phyloP scores from a whole-genome alignment of 2,113 vertebrate genomes.

The Rhagologus leucostigma region DNA sequence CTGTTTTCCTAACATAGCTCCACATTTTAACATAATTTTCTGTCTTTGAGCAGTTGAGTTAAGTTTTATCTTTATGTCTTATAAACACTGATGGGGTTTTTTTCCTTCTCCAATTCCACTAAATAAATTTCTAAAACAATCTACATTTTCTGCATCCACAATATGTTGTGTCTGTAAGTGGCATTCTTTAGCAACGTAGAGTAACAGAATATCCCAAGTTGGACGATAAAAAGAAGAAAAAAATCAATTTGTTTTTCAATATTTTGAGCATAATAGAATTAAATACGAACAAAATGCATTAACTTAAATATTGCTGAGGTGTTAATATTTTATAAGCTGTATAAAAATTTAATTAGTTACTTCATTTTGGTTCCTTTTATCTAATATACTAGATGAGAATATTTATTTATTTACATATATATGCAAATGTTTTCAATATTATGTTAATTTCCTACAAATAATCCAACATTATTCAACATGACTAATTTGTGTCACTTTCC shows the following conservation, averaged over 20 bases:
- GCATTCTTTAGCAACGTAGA: not conserved
- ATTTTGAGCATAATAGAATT: not conserved
- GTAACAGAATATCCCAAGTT: not conserved
- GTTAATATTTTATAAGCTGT: not conserved
- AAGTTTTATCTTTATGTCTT: not conserved
- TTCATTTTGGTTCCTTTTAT: not conserved
- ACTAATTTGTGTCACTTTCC: not conserved
- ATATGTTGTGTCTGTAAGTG: rapidly evolving
- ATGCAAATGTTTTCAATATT: not conserved
- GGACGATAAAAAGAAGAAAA: not conserved
- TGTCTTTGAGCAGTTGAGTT: not conserved
- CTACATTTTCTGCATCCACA: not conserved
- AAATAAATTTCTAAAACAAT: not conserved
- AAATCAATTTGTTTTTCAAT: not conserved
- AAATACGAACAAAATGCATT: not conserved
- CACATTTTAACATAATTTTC: not conserved
- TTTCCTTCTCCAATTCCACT: not conserved
- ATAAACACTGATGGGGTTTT: not conserved
- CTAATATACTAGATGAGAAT: not conserved
- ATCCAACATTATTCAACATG: not conserved
- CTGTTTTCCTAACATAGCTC: not conserved
- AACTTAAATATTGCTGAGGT: not conserved
- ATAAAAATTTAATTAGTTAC: not conserved
- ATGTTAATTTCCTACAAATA: not conserved
- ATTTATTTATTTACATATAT: not conserved